Evolutionary conservation across 1,140 invertebrate species (phyloP).

Genomic region (Magallana angulata): DNA sequence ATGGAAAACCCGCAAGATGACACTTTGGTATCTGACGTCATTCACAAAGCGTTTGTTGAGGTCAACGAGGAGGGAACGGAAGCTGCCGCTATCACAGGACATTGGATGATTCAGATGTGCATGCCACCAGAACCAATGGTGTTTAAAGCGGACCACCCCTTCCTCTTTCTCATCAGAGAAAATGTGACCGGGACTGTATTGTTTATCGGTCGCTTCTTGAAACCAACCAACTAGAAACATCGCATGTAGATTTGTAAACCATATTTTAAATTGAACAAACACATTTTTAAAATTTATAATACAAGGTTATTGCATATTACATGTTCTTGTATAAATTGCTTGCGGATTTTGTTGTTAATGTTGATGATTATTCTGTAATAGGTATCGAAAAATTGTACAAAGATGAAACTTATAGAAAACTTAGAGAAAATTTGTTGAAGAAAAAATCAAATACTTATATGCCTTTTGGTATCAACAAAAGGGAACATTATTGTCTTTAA

Average conservation of each 20-base stretch:
- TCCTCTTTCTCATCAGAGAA: slow-evolving; percentile 50
- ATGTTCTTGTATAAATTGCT: too few species aligned
- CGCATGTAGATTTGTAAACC: too few species aligned
- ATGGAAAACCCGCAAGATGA: background rate
- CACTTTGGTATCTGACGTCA: slow-evolving; percentile 59
- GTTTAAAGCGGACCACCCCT: slow-evolving; percentile 53
- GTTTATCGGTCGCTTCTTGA: slow-evolving; percentile 47
- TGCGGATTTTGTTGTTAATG: too few species aligned
- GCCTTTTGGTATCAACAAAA: too few species aligned
- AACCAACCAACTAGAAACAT: background rate
- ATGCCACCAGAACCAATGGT: background rate
- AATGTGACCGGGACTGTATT: slow-evolving; percentile 23
- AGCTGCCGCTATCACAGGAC: slow-evolving; percentile 76
- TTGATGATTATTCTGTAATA: too few species aligned
- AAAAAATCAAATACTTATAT: too few species aligned
- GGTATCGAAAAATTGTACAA: too few species aligned
- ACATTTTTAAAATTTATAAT: too few species aligned
- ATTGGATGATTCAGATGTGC: slow-evolving; percentile 22
- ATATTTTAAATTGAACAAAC: background rate
- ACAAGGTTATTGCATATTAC: too few species aligned
- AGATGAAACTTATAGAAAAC: too few species aligned
- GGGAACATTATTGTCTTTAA: too few species aligned
- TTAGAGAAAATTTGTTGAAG: too few species aligned
- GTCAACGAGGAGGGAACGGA: slow-evolving; percentile 79
- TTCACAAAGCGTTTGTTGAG: slow-evolving; percentile 78